Percentiles rank a stretch among this genome's conserved stretches.
phyloP scores from a whole-genome alignment of 2,888 invertebrate genomes.

The Syrista parreyssii region DNA sequence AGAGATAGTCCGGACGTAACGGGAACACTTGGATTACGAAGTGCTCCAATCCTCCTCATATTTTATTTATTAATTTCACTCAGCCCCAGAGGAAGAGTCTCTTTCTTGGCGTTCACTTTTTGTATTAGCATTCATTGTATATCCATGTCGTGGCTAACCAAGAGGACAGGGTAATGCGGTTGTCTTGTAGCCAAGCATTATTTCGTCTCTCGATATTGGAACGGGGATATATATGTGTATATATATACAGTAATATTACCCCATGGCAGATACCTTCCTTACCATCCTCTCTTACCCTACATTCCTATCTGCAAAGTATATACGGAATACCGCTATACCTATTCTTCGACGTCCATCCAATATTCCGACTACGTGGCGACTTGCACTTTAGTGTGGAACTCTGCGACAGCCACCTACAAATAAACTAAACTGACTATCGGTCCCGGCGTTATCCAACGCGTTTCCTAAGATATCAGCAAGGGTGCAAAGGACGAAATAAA shows the following conservation, averaged over 20 bases:
- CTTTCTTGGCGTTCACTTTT: constrained; percentile 35
- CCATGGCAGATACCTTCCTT: constrained; percentile 2
- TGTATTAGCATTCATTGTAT: constrained; percentile 44
- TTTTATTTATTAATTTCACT: constrained; percentile 44
- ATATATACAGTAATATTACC: background rate
- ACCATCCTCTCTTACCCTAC: constrained; percentile 4
- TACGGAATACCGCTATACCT: constrained; percentile 43
- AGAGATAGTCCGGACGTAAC: background rate
- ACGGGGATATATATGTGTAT: constrained; percentile 17
- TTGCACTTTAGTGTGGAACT: background rate
- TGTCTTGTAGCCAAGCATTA: constrained; percentile 54
- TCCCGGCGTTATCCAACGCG: background rate
- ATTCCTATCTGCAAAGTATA: constrained; percentile 6
- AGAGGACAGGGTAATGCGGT: constrained; percentile 49
- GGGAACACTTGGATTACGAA: background rate
- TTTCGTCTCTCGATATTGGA: constrained; percentile 57
- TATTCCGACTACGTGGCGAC: constrained; percentile 30
- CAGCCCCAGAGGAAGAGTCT: constrained; percentile 17
- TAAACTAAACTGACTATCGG: background rate
- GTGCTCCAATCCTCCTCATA: constrained; percentile 19
- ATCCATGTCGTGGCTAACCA: constrained; percentile 10
- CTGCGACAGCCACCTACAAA: background rate
- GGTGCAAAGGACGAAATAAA: background rate
- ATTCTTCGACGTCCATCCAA: constrained; percentile 37
- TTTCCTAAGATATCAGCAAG: background rate